Evolutionary conservation across 2,113 vertebrate species (phyloP).

Genomic region (Riparia riparia): DNA sequence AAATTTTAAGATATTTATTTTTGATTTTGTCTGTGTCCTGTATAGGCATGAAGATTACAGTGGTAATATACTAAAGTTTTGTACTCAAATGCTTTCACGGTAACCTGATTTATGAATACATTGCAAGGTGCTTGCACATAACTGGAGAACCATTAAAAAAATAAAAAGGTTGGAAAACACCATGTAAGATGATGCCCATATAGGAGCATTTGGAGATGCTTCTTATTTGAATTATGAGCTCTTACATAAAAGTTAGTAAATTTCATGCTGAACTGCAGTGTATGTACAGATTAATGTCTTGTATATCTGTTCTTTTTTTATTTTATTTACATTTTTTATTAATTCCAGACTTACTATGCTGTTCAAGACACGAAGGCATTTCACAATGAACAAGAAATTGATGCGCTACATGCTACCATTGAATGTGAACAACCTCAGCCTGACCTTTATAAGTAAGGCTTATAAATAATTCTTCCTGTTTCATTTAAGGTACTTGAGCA

Average conservation of each 20-base stretch:
- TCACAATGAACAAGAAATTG: slow-evolving; percentile 86
- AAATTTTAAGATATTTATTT: not conserved
- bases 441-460: slow-evolving; percentile 95
- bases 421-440: slow-evolving; percentile 99
- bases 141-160: not conserved
- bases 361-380: slow-evolving; percentile 97
- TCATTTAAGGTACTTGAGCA: not conserved
- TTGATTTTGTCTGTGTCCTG: not conserved
- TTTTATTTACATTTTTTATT: not conserved
- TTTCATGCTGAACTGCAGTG: not conserved
- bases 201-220: not conserved
- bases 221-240: not conserved
- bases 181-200: not conserved
- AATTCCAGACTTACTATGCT: slow-evolving; percentile 89
- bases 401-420: slow-evolving; percentile 89
- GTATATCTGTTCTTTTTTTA: not conserved
- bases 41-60: not conserved
- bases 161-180: not conserved
- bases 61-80: not conserved
- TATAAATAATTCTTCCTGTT: not conserved
- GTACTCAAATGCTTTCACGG: not conserved
- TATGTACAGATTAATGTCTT: not conserved
- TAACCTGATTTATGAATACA: not conserved
- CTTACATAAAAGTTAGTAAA: not conserved
- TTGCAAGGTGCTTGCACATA: not conserved